Conservation (phyloP, 2,888 invertebrate species). For the Dynastes grantii region DNA sequence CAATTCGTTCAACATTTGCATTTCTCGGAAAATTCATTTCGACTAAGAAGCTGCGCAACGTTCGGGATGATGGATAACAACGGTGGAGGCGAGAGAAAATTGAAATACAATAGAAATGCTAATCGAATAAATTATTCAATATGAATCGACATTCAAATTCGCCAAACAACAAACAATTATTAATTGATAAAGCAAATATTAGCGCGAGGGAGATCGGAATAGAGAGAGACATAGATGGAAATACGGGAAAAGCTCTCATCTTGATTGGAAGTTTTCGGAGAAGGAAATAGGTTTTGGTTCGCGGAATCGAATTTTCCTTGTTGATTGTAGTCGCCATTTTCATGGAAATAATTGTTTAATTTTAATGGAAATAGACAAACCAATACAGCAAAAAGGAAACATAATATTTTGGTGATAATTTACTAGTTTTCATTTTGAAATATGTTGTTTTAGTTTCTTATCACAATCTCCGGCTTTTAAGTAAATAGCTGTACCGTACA, state of each 20-base stretch:
- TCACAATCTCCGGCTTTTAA: too few relatives aligned
- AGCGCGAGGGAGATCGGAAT: neutral
- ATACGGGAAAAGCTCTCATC: neutral
- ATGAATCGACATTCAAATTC: slow-evolving; percentile 64
- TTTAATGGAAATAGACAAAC: too few relatives aligned
- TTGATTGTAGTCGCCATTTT: too few relatives aligned
- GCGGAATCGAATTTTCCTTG: too few relatives aligned
- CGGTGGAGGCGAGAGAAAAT: slow-evolving; percentile 55
- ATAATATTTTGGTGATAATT: too few relatives aligned
- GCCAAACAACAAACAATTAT: slow-evolving; percentile 67
- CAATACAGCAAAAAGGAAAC: too few relatives aligned
- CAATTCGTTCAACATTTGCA: slow-evolving; percentile 19
- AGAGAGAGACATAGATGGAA: too few relatives aligned
- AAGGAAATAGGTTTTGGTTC: neutral
- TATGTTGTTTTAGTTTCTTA: too few relatives aligned
- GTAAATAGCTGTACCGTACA: too few relatives aligned
- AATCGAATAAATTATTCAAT: slow-evolving; percentile 67
- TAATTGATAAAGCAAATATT: slow-evolving; percentile 68
- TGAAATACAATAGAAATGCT: slow-evolving; percentile 67
- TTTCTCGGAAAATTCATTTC: slow-evolving; percentile 26
- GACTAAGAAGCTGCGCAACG: neutral
- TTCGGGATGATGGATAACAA: neutral
- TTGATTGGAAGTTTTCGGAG: slow-evolving; percentile 21
- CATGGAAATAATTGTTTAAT: too few relatives aligned
- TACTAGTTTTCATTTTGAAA: too few relatives aligned